Conservation (phyloP, 2,113 vertebrate species). For the Panurus biarmicus region DNA sequence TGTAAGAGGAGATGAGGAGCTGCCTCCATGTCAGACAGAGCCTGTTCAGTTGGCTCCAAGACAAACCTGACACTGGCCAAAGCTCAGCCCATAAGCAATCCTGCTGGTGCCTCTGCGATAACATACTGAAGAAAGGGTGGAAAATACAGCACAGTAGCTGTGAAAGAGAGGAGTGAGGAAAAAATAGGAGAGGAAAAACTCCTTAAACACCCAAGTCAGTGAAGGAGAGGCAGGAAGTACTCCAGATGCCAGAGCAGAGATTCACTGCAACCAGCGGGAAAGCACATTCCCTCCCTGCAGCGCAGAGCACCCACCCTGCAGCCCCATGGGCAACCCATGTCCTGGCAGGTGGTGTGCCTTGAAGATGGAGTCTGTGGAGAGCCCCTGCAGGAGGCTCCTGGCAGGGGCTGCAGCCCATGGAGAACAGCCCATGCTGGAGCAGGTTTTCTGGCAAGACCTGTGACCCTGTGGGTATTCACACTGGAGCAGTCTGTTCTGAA, state of each 20-base stretch:
- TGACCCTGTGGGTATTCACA: neutral
- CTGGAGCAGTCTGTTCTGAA: neutral
- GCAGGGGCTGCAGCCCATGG: neutral
- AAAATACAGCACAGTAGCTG: neutral
- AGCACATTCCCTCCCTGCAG: neutral
- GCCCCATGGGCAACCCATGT: too few relatives aligned
- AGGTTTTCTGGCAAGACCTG: neutral
- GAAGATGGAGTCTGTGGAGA: neutral
- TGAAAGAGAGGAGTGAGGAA: neutral
- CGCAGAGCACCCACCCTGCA: neutral
- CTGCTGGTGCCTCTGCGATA: neutral
- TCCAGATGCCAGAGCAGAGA: neutral
- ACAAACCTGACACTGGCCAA: accelerated
- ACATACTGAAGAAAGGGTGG: neutral
- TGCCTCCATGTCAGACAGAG: accelerated
- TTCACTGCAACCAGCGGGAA: neutral
- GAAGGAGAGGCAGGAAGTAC: neutral
- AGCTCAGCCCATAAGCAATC: neutral
- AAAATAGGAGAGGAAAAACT: neutral
- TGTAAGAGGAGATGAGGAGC: neutral
- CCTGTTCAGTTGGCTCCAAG: neutral
- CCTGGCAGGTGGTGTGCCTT: neutral
- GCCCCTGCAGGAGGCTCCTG: neutral
- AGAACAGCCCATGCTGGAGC: neutral
- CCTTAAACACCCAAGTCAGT: neutral